Evolutionary conservation across 2,797 vertebrate genomes (phyloP), one percentile per base, ranked within the genome.

Genomic region (Bucorvus abyssinicus): DNA sequence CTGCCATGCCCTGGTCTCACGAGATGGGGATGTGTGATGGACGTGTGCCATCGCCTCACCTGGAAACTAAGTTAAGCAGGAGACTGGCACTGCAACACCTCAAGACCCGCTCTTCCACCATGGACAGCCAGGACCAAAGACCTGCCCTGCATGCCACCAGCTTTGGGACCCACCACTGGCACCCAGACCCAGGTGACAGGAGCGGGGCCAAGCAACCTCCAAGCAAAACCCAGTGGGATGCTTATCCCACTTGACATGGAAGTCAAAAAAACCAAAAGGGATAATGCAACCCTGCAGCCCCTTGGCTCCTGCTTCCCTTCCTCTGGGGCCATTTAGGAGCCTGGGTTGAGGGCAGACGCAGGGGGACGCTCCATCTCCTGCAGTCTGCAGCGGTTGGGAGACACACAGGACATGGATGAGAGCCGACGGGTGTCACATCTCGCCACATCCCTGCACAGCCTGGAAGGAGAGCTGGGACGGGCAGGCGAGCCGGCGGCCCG

Each of bases 1-100:
- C 29, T 71, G 49, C 42, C 6, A 0, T 4, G 21, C 14, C 32
- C 45, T 9, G 20, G 30, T 21, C 14, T n/a, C 2, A 0, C 1
- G 2, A 34, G 29, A 32, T 7, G n/a, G 32, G 56, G 57, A 42
- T 2, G 2, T 1, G 1, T 2, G 17, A 60, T 1, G 10, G 34
- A 21, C 12, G 38, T 12, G 13, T 89, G 47, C 30, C 30, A 22
- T 32, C 2, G 0, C 23, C n/a, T 69, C 45, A 27, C 17, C 44
- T 29, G 23, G 53, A 52, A 87, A 87, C 6, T 12, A 29, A 81
- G 16, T 27, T 18, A 9, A 89, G 44, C 53, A 42, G 45, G 27
- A 30, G 47, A 79, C 40, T 3, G 14, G 74, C 45, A 55, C 34
- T 0, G 0, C 21, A 27, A 24, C 21, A 44, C 30, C 22, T 44